phyloP scores from a whole-genome alignment of 2,888 invertebrate genomes.

The Psylliodes chrysocephalus region DNA sequence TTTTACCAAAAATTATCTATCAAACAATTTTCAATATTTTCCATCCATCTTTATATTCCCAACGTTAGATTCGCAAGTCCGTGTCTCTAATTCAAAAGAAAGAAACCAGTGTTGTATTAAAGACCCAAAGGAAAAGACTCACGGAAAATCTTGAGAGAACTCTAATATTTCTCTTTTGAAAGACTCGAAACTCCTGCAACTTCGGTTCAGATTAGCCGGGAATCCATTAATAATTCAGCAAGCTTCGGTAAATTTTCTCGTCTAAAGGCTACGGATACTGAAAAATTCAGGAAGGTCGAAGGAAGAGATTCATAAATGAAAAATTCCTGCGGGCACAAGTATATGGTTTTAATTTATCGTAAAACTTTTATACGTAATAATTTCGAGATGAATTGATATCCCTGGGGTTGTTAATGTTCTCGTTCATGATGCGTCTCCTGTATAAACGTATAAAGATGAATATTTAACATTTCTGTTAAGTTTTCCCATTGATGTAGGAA shows the following conservation, averaged over 20 bases:
- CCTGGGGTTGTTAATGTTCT: background rate
- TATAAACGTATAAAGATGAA: no score
- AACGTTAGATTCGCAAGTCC: background rate
- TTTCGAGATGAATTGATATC: slow-evolving; percentile 1
- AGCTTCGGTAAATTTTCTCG: slow-evolving; percentile 49
- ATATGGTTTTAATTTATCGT: slow-evolving; percentile 35
- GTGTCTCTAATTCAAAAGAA: slow-evolving; percentile 16
- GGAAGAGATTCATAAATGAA: slow-evolving; percentile 42
- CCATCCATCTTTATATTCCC: background rate
- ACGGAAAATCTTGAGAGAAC: slow-evolving; percentile 30
- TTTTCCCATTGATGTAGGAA: no score
- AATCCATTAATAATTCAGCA: slow-evolving; percentile 58
- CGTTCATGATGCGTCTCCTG: no score
- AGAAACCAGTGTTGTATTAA: slow-evolving; percentile 23
- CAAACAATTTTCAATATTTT: no score
- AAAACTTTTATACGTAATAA: slow-evolving; percentile 17
- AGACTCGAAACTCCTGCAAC: slow-evolving; percentile 47
- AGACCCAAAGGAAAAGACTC: slow-evolving; percentile 25
- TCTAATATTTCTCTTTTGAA: slow-evolving; percentile 41
- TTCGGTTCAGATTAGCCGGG: slow-evolving; percentile 56
- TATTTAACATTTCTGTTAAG: no score
- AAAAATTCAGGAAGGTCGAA: slow-evolving; percentile 45
- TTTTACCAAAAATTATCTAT: no score
- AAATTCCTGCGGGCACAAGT: slow-evolving; percentile 27
- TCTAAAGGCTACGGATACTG: slow-evolving; percentile 43